Evolutionary conservation across 2,888 invertebrate species (phyloP), one percentile per base, ranked within the genome.

Genomic region (Acleris cristana): DNA sequence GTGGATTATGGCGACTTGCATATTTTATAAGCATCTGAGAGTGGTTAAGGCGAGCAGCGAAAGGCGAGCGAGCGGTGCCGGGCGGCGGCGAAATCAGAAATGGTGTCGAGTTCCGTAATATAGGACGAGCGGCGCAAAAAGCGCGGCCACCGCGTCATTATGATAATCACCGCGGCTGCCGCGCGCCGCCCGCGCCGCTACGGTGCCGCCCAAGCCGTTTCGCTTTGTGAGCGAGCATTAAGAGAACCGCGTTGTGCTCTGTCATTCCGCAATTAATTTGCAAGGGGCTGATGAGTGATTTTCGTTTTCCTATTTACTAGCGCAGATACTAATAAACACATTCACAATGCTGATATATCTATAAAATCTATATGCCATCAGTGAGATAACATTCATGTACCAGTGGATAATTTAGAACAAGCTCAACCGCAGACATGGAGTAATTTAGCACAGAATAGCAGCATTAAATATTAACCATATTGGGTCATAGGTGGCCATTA

Each of bases 1-100:
- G 88, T 86, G 87, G 90, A 90, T 91, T 92, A 92, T 90, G 83
- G 88, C 89, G 85, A 87, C 86, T 89, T 90, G 89, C 89, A 92
- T 92, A 91, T 90, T 90, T 91, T 90, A 92, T 90, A 87, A 89
- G 83, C 83, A 77, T 85, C 86, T 87, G 85, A 77, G 81, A 85
- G 87, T 82, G 82, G 85, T 85, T 86, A 82, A 84, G 78, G 80
- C 81, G 82, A 81, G 80, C 80, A 78, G 77, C 76, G 80, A 79
- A 81, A 81, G 77, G 78, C 78, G 77, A 80, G 79, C 76, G 70
- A 65, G 65, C 67, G 71, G 71, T 70, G 70, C 64, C 70, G 66
- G 65, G 65, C 71, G 71, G 70, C 70, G 69, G 70, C 73, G 63
- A 75, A 75, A 79, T 78, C 76, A 70, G 71, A 74, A 77, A 88